Percentiles rank a stretch among this genome's conserved stretches.
These are phyloP conservation scores for Cotesia glomerata DNA, from an alignment of 1,140 invertebrate genomes.

Conservation along the genomic window DNA sequence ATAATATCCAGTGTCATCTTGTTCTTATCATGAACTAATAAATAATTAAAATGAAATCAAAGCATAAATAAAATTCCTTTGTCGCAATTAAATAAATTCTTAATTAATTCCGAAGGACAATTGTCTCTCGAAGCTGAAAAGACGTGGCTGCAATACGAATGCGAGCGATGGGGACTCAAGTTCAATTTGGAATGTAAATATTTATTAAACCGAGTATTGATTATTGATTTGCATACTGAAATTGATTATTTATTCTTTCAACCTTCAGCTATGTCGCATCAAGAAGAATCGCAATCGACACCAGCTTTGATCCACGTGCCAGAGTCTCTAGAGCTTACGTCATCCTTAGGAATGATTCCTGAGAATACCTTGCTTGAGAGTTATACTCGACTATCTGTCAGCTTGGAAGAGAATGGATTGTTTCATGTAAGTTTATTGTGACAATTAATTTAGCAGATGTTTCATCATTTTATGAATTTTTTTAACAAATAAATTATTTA, in stretches of 20 bases:
- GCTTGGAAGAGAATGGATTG: conserved; percentile 81
- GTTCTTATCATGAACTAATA: no score
- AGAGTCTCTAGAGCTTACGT: conserved; percentile 61
- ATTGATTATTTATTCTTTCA: conserved; percentile 13
- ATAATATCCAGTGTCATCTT: no score
- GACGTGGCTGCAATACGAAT: conserved; percentile 87
- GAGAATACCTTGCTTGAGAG: conserved; percentile 85
- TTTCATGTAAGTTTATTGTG: conserved; percentile 70
- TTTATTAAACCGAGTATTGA: conserved; percentile 30
- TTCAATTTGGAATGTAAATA: conserved; percentile 80
- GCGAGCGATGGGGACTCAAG: conserved; percentile 81
- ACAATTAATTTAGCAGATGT: not conserved
- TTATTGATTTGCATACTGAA: not conserved
- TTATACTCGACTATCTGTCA: conserved; percentile 83
- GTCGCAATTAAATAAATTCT: not conserved
- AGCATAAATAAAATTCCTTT: conserved; percentile 3
- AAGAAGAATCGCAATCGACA: conserved; percentile 86
- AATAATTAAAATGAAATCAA: conserved; percentile 7
- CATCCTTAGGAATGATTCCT: conserved; percentile 79
- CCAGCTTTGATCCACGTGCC: conserved; percentile 76
- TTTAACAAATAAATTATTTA: no score
- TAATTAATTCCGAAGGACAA: conserved; percentile 68
- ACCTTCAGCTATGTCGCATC: conserved; percentile 67
- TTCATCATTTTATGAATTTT: no score
- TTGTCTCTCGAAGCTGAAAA: conserved; percentile 84